Evolutionary conservation across 2,797 vertebrate genomes (phyloP).

Genomic region (Prunella strophiata): DNA sequence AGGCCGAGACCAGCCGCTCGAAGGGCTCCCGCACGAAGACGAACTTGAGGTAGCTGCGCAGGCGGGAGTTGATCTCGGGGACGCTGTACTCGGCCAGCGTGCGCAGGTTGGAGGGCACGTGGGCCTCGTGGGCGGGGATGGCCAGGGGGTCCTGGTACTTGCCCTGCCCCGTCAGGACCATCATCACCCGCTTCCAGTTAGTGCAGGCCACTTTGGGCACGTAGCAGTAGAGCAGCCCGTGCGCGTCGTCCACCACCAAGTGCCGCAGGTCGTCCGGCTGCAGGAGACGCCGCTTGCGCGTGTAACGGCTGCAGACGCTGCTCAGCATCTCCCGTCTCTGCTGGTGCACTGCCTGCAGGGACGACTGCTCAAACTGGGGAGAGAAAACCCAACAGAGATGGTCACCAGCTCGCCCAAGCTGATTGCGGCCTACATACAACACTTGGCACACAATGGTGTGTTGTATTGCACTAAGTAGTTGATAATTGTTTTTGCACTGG

Average conservation of each 20-base stretch:
- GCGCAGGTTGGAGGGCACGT: slow-evolving; percentile 86
- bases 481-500: too few relatives aligned
- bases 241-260: slow-evolving; percentile 92
- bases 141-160: slow-evolving; percentile 83
- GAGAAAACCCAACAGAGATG: not conserved
- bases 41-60: slow-evolving; percentile 94
- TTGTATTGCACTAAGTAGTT: too few relatives aligned
- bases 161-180: slow-evolving; percentile 88
- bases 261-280: slow-evolving; percentile 89
- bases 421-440: not conserved
- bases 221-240: slow-evolving; percentile 95
- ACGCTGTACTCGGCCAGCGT: slow-evolving; percentile 87
- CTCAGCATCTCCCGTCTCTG: slow-evolving; percentile 84
- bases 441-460: rapidly evolving
- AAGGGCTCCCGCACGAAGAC: slow-evolving; percentile 94
- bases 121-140: slow-evolving; percentile 92
- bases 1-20: slow-evolving; percentile 93
- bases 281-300: slow-evolving; percentile 84
- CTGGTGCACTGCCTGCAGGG: slow-evolving; percentile 81
- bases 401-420: not conserved
- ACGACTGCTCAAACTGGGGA: slow-evolving; percentile 72
- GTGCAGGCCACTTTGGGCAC: slow-evolving; percentile 98
- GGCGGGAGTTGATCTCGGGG: slow-evolving; percentile 88
- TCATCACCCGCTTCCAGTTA: slow-evolving; percentile 96
- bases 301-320: slow-evolving; percentile 83